Evolutionary conservation across 2,888 invertebrate genomes (phyloP).

Genomic region (Pammene aurita): DNA sequence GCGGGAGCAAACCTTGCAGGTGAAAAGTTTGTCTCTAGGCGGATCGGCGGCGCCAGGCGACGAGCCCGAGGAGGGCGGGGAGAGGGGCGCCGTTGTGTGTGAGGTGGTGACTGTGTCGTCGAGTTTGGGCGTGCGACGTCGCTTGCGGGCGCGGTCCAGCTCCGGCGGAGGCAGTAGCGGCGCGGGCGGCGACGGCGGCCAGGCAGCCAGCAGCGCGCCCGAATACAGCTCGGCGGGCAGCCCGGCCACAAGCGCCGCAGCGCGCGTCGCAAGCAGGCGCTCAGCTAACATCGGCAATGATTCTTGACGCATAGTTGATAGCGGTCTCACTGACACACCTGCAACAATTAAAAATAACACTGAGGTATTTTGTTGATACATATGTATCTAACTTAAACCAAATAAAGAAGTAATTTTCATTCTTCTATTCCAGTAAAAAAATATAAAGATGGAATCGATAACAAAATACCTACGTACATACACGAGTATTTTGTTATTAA

Average conservation of each 20-base stretch:
- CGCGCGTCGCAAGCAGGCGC: constrained; percentile 81
- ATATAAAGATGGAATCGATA: not conserved
- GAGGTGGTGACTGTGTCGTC: constrained; percentile 66
- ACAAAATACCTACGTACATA: no score
- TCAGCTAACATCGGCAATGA: constrained; percentile 78
- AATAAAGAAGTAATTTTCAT: no score
- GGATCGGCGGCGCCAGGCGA: constrained; percentile 78
- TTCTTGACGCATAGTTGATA: constrained; percentile 79
- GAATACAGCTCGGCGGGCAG: constrained; percentile 86
- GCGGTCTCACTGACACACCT: constrained; percentile 81
- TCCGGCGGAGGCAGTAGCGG: constrained; percentile 80
- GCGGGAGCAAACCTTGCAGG: constrained; percentile 93
- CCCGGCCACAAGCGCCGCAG: constrained; percentile 79
- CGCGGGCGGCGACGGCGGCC: constrained; percentile 82
- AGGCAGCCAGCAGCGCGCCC: constrained; percentile 84
- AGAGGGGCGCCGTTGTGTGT: constrained; percentile 66
- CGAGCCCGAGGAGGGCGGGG: constrained; percentile 78
- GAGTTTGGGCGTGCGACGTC: constrained; percentile 76
- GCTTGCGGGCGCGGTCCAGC: constrained; percentile 74
- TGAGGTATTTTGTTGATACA: constrained; percentile 4
- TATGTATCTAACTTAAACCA: not conserved
- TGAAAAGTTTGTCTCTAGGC: constrained; percentile 92
- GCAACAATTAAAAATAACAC: constrained; percentile 32
- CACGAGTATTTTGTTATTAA: no score
- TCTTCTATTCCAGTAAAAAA: not conserved